phyloP scores from a whole-genome alignment of 2,797 vertebrate genomes.

The Sebastiscus tertius region DNA sequence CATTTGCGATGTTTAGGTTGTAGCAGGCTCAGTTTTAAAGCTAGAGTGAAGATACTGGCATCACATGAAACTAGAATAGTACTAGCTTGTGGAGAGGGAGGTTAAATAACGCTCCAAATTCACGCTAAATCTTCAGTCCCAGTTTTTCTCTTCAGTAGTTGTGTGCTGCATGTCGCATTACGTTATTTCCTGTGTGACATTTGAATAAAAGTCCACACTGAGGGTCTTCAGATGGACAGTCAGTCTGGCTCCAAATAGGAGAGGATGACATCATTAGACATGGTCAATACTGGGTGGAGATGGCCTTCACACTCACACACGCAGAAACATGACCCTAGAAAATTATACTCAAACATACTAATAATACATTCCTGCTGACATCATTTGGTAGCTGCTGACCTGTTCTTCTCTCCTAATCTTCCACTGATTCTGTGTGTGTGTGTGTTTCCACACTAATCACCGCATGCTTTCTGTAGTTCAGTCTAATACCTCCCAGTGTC shows the following conservation, averaged over 20 bases:
- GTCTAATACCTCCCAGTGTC: conserved; percentile 26
- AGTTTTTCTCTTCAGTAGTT: not conserved
- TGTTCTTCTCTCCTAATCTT: not conserved
- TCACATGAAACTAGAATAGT: too few species aligned
- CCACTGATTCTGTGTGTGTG: not conserved
- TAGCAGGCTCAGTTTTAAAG: too few species aligned
- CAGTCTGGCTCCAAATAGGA: conserved; percentile 60
- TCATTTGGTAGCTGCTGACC: not conserved
- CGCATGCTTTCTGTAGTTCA: conserved; percentile 30
- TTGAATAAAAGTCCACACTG: not conserved
- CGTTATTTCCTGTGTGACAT: not conserved
- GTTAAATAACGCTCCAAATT: too few species aligned
- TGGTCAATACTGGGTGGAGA: conserved; percentile 60
- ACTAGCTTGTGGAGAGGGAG: too few species aligned
- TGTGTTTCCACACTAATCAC: conserved; percentile 36
- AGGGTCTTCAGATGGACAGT: conserved; percentile 35
- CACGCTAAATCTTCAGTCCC: too few species aligned
- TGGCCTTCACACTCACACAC: conserved; percentile 2
- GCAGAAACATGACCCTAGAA: not conserved
- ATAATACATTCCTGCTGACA: not conserved
- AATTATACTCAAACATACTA: not conserved
- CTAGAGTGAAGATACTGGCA: too few species aligned
- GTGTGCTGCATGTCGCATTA: not conserved
- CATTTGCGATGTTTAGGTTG: too few species aligned
- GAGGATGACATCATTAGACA: conserved; percentile 65